Base-by-base conservation (phyloP, 1,140 invertebrate genomes). In the Caenorhabditis latens region DNA sequence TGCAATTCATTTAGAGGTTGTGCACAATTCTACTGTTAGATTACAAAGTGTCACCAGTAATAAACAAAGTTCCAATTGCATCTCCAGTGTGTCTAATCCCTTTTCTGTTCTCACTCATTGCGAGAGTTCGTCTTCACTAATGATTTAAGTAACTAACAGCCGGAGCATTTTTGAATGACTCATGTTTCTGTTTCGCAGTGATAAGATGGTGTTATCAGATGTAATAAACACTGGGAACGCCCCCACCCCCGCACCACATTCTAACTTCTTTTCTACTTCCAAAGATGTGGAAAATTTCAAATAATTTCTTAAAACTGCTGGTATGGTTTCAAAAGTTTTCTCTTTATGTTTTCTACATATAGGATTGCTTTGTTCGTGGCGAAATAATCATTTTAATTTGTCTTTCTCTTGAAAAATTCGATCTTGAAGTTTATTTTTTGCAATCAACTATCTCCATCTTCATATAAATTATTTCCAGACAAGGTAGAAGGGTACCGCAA, bases 401-500 rank as follows among this genome's bases (percentile, higher is more conserved):
- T 32, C 32, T 32, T 32, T 32, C 32, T 32, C 32, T 32, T 32
- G 32, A 32, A 32, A 32, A 32, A 32, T 32, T 32, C 2, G 2
- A 32, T 32, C 32, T 32, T 32, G 32, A 32, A 32, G 32, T 32
- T 32, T 32, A 32, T 32, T 32, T n/a, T 16, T 53, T 53, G 50
- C 50, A 14, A 9, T 14, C 11, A 53, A 53, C 50, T 14, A 2
- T 9, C 9, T 3, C 50, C 16, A 53, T n/a, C 19, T n/a, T 58
- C 40, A 42, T 42, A 61, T 21, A 14, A 61, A 32, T 65, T 71
- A 6, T 13, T 71, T 79, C 11, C 71, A 79, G 71, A 79, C 71
- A 79, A 79, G 46, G 71, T 79, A 79, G 71, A 79, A 79, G 46
- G 46, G 71, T 79, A 79, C 46, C 71, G 71, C 71, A 79, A 79